phyloP scores from a whole-genome alignment of 2,797 vertebrate genomes.

The Macropodus opercularis region DNA sequence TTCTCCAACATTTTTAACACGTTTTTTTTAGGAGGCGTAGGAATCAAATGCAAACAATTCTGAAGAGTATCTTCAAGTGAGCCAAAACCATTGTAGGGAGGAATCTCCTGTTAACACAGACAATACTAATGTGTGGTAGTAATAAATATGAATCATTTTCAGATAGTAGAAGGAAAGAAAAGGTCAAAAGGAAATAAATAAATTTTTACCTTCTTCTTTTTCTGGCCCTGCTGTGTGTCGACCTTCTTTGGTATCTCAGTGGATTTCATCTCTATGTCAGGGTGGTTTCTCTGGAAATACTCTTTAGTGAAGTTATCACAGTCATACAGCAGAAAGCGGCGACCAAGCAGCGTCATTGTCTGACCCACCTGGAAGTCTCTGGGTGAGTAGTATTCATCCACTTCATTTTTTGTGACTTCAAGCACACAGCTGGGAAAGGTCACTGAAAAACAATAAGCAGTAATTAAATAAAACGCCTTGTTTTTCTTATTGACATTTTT shows the following conservation, averaged over 20 bases:
- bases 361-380: constrained; percentile 90
- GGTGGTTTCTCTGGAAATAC: constrained; percentile 86
- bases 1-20: constrained; percentile 88
- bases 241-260: constrained; percentile 70
- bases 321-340: constrained; percentile 87
- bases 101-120: constrained; percentile 78
- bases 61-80: constrained; percentile 91
- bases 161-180: neutral
- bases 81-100: constrained; percentile 93
- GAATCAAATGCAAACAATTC: constrained; percentile 89
- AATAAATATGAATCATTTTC: neutral
- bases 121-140: neutral
- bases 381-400: constrained; percentile 89
- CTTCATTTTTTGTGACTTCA: constrained; percentile 88
- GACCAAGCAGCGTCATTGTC: constrained; percentile 83
- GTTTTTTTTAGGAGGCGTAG: constrained; percentile 86
- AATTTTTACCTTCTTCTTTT: constrained; percentile 63
- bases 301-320: constrained; percentile 89
- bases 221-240: constrained; percentile 42
- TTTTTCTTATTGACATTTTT: too few relatives aligned
- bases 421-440: constrained; percentile 90
- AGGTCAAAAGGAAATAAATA: neutral
- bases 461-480: neutral
- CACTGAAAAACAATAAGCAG: constrained; percentile 67
- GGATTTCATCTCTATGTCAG: constrained; percentile 80